A percentile compares a stretch with the other conserved stretches of the same genome.
Evolutionary conservation across 1,140 invertebrate genomes (phyloP).

Genomic region (Drosophila insularis): DNA sequence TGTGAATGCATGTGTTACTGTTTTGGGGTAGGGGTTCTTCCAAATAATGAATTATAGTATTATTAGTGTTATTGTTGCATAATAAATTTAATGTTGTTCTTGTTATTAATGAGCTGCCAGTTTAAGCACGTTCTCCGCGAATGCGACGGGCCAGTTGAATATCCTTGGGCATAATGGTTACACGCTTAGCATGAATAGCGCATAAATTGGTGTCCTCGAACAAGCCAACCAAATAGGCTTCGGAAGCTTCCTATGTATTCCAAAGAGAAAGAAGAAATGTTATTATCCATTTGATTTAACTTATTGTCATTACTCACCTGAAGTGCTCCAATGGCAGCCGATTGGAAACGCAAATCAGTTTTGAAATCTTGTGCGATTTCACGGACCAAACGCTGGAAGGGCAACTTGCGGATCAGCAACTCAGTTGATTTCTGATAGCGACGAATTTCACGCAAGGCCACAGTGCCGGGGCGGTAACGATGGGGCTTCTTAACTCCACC

Average conservation of each 20-base stretch:
- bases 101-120: background rate
- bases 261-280: too few species aligned
- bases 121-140: conserved; percentile 88
- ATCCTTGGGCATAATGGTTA: conserved; percentile 96
- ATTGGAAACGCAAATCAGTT: conserved; percentile 91
- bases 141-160: conserved; percentile 93
- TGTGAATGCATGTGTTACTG: background rate
- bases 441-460: conserved; percentile 93
- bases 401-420: conserved; percentile 91
- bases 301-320: conserved; percentile 82
- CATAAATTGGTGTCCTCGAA: conserved; percentile 93
- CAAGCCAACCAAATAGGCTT: conserved; percentile 93
- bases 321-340: conserved; percentile 89
- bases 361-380: conserved; percentile 94
- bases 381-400: conserved; percentile 92
- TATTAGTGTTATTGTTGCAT: conserved; percentile 13
- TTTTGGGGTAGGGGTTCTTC: background rate
- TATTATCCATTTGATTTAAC: background rate
- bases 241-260: conserved; percentile 88
- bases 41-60: conserved; percentile 11
- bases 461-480: conserved; percentile 91
- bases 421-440: conserved; percentile 94
- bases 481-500: conserved; percentile 91
- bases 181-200: conserved; percentile 95
- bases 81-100: conserved; percentile 14